Base-by-base conservation (phyloP, 2,113 vertebrate genomes). In the Odocoileus virginianus region DNA sequence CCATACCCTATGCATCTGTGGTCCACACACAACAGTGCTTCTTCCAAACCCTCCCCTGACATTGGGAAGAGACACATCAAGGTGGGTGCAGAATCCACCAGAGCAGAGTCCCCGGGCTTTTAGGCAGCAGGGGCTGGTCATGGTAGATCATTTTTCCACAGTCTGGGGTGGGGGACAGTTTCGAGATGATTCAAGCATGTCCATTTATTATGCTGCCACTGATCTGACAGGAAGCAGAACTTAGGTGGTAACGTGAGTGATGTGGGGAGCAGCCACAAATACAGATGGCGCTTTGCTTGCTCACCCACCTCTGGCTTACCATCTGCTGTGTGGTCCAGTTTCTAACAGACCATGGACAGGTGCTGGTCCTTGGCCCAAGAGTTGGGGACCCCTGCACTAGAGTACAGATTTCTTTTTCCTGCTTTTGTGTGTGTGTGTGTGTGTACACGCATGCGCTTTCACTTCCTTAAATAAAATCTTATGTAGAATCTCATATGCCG, bases 1-100 rank as follows among this genome's bases (percentile, higher is more conserved):
- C 12, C 15, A 36, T 0, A 1, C 3, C 6, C 3, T 6, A 10
- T 4, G 2, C n/a, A 17, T 55, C 52, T 11, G 13, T 3, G 45
- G 47, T 14, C 10, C 7, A 16, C 0, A 9, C 10, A 13, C 13
- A 7, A 17, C 6, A 25, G 36, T 17, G 43, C 33, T 50, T 83
- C 55, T 2, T 78, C 40, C 0, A 9, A 54, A 16, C 47, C 50
- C 6, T 55, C 11, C 19, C 21, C 16, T 25, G 16, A 40, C n/a
- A 36, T 1, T 3, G 7, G 36, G 33, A 50, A 84, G 45, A 40
- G 13, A 21, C 27, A 9, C 10, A n/a, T 2, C 17, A 47, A 81
- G 52, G 21, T 2, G 6, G 6, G 13, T 1, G 2, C 14, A 43
- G 7, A 7, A 36, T 36, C 23, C 16, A 1, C 28, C 17, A 50